Evolutionary conservation across 2,888 invertebrate species (phyloP).

Genomic region (Tiphia femorata): DNA sequence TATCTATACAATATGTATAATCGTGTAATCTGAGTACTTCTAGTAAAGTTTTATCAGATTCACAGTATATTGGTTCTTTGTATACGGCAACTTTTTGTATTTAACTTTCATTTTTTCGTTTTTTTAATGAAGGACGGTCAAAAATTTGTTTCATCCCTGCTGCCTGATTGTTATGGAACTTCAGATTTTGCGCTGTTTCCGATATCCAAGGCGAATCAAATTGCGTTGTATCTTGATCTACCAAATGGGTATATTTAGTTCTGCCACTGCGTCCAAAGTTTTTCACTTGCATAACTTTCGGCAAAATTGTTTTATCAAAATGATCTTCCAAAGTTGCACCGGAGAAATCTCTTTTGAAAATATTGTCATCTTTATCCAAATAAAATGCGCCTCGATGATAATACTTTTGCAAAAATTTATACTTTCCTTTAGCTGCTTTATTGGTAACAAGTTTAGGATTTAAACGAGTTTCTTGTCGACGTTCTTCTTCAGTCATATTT

Average conservation of each 20-base stretch:
- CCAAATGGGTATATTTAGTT: slow-evolving; percentile 98
- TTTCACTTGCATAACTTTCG: slow-evolving; percentile 99
- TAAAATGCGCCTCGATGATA: slow-evolving; percentile 99
- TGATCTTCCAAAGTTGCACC: slow-evolving; percentile 98
- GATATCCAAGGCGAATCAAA: slow-evolving; percentile 98
- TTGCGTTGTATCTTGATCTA: slow-evolving; percentile 98
- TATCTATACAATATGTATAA: too few species aligned
- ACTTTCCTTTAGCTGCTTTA: slow-evolving; percentile 96
- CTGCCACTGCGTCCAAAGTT: slow-evolving; percentile 99
- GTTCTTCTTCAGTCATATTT: slow-evolving; percentile 96
- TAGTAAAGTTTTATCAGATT: neutral
- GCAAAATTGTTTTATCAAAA: slow-evolving; percentile 98
- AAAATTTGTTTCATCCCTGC: slow-evolving; percentile 95
- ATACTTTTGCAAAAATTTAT: slow-evolving; percentile 99
- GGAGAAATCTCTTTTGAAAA: slow-evolving; percentile 93
- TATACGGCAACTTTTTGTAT: too few species aligned
- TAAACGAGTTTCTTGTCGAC: slow-evolving; percentile 86
- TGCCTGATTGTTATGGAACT: slow-evolving; percentile 88
- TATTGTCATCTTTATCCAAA: slow-evolving; percentile 91
- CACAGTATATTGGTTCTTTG: too few species aligned
- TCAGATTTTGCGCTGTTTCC: slow-evolving; percentile 89
- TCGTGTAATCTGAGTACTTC: too few species aligned
- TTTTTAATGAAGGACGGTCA: slow-evolving; percentile 84
- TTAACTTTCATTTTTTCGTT: slow-evolving; percentile 61
- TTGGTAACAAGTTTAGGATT: slow-evolving; percentile 96